Conservation (phyloP, 92 coral and sea anemone genomes). For the Heliopora coerulea region DNA sequence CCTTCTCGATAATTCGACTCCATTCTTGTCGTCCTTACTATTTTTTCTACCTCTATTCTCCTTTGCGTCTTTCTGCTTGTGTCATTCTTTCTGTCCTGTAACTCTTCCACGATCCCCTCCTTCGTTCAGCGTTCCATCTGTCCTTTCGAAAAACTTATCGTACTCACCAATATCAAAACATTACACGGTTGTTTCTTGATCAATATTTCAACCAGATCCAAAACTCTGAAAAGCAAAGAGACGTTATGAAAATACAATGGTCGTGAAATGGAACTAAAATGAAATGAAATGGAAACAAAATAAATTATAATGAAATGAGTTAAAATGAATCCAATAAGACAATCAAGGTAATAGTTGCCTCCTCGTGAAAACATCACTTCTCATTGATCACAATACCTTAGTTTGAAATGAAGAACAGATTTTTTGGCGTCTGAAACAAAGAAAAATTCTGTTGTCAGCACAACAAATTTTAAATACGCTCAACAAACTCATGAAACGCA, state of each 20-base stretch:
- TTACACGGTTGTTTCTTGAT: constrained; percentile 80
- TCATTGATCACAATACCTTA: constrained; percentile 53
- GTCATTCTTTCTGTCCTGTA: no score
- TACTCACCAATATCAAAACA: constrained; percentile 74
- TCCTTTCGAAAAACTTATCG: not conserved
- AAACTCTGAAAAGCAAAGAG: constrained; percentile 53
- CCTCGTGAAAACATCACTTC: not conserved
- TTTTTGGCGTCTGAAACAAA: constrained; percentile 66
- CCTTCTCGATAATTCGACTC: no score
- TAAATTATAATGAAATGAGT: no score
- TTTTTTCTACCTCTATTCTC: no score
- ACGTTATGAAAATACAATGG: not conserved
- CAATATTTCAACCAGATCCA: constrained; percentile 81
- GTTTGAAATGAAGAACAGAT: constrained; percentile 82
- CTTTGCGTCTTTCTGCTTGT: no score
- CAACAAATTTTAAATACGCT: not conserved
- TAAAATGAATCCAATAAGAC: no score
- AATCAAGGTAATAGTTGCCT: no score
- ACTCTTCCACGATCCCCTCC: no score
- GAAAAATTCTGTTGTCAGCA: not conserved
- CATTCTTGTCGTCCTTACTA: no score
- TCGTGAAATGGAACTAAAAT: not conserved
- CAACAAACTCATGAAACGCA: no score
- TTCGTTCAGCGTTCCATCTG: no score
- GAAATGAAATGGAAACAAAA: no score